phyloP scores from a whole-genome alignment of 2,113 vertebrate species.

The Leptodactylus fuscus region DNA sequence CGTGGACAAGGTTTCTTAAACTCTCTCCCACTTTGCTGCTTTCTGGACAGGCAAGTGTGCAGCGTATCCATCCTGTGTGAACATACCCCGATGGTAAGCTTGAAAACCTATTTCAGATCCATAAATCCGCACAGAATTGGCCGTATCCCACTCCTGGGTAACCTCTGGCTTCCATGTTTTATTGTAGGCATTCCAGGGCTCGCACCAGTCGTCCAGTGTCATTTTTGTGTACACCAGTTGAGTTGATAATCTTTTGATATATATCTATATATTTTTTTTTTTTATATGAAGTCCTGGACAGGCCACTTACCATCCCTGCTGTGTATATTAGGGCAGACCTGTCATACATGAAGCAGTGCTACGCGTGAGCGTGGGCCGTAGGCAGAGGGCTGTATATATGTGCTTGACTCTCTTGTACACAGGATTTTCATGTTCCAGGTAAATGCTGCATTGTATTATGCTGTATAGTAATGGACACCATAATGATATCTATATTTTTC shows the following conservation, averaged over 20 bases:
- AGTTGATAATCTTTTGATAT: slow-evolving; percentile 12
- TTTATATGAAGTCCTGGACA: neutral
- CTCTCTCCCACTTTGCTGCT: too few relatives aligned
- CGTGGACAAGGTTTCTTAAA: too few relatives aligned
- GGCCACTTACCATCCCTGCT: slow-evolving; percentile 14
- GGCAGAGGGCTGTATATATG: slow-evolving; percentile 23
- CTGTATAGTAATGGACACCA: slow-evolving; percentile 34
- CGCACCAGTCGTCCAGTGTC: neutral
- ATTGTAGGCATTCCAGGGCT: slow-evolving; percentile 22
- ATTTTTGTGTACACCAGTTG: neutral
- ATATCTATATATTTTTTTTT: neutral
- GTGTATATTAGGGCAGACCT: slow-evolving; percentile 7
- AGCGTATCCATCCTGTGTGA: too few relatives aligned
- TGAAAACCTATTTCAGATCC: neutral
- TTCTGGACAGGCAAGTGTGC: too few relatives aligned
- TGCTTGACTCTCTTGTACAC: slow-evolving; percentile 14
- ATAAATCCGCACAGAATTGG: neutral
- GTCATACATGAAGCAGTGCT: neutral
- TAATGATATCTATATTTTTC: slow-evolving; percentile 47
- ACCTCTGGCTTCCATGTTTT: slow-evolving; percentile 17
- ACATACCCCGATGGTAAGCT: neutral
- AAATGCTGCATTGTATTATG: slow-evolving; percentile 48
- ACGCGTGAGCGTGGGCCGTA: neutral
- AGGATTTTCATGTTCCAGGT: slow-evolving; percentile 32
- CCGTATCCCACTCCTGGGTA: neutral